Percentiles rank a stretch among this genome's conserved stretches.
These are phyloP conservation scores for Dynastes hyllus DNA, from an alignment of 2,888 invertebrate species.

Conservation along the genomic window DNA sequence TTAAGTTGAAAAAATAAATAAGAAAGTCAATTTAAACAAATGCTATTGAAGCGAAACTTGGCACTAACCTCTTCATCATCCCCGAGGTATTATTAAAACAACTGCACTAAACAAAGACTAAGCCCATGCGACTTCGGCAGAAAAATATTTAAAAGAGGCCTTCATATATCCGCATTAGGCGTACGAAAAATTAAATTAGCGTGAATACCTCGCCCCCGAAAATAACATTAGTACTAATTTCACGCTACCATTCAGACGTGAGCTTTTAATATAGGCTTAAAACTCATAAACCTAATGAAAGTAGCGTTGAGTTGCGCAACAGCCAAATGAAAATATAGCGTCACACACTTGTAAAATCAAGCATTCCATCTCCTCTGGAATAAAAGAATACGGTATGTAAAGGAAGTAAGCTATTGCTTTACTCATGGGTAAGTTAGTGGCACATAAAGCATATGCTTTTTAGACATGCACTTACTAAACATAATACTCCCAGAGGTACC, in stretches of 20 bases:
- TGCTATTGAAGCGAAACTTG: too few species aligned
- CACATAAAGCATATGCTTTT: neutral
- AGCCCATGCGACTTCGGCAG: too few species aligned
- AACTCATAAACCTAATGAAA: conserved; percentile 2
- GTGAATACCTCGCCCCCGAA: neutral
- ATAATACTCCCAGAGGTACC: neutral
- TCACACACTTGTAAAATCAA: neutral
- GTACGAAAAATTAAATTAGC: too few species aligned
- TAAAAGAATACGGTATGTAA: neutral
- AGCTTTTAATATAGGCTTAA: neutral
- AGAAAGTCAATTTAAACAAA: too few species aligned
- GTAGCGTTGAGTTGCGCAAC: neutral
- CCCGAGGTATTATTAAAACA: too few species aligned
- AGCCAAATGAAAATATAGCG: neutral
- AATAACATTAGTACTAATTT: neutral
- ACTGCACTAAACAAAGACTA: too few species aligned
- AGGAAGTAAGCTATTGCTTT: neutral
- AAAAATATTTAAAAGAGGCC: too few species aligned
- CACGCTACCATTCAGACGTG: neutral
- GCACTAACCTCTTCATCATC: too few species aligned
- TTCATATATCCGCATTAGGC: too few species aligned
- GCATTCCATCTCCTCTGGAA: neutral
- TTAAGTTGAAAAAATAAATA: too few species aligned
- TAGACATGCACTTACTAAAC: neutral
- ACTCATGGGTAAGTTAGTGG: neutral